Conservation (phyloP, 2,113 vertebrate genomes). For the Leptosomus discolor region DNA sequence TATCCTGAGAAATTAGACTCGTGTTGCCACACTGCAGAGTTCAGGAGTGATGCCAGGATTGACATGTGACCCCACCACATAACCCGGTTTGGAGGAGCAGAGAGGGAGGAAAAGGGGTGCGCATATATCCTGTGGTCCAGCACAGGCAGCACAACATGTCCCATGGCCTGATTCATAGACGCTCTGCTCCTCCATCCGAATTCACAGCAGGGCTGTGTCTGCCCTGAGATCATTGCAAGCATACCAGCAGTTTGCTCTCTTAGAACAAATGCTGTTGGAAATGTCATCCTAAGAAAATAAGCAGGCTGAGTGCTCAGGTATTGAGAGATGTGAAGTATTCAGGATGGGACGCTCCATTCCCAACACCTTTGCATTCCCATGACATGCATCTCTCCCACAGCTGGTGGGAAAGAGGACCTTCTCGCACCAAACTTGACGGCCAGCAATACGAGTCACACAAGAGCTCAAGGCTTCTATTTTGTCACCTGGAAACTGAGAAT, state of each 20-base stretch:
- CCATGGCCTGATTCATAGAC: not conserved
- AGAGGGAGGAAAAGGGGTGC: not conserved
- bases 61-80: not conserved
- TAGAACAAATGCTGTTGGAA: not conserved
- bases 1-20: not conserved
- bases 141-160: not conserved
- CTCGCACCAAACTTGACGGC: rapidly evolving
- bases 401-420: rapidly evolving
- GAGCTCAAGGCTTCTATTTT: not conserved
- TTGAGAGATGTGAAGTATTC: not conserved
- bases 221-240: not conserved
- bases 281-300: not conserved
- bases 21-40: not conserved
- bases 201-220: not conserved
- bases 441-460: not conserved
- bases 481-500: not conserved
- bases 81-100: not conserved
- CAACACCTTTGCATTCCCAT: not conserved
- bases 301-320: not conserved
- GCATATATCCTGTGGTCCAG: not conserved
- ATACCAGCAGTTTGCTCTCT: not conserved
- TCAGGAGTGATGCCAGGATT: not conserved
- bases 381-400: not conserved
- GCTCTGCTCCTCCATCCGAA: not conserved
- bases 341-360: not conserved